These are phyloP conservation scores for Eupithecia tripunctaria DNA, from an alignment of 2,888 invertebrate species.

Conservation along the genomic window DNA sequence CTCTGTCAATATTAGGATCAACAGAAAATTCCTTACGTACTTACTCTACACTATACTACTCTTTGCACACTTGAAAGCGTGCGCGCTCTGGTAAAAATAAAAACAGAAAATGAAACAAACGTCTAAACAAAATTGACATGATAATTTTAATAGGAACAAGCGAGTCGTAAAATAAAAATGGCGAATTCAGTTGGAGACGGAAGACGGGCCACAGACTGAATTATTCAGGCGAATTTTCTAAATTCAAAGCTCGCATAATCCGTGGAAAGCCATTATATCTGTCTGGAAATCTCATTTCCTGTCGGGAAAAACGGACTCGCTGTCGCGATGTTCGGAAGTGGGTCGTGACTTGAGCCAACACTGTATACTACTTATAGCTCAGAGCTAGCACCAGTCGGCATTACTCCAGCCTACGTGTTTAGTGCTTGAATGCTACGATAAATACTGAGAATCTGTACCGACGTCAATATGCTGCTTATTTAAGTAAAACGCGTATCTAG, in stretches of 20 bases:
- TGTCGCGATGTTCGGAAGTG: conserved; percentile 62
- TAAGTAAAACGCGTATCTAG: background rate
- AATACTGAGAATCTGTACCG: background rate
- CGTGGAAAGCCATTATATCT: conserved; percentile 77
- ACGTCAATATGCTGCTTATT: background rate
- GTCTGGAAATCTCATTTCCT: conserved; percentile 81
- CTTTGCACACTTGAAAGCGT: background rate
- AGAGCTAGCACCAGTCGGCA: background rate
- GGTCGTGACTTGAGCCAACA: conserved; percentile 58
- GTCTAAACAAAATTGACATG: conserved; percentile 26
- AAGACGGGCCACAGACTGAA: conserved; percentile 46
- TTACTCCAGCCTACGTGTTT: background rate
- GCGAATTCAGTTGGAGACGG: conserved; percentile 32
- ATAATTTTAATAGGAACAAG: conserved; percentile 31
- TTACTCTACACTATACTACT: background rate
- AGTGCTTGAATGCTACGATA: background rate
- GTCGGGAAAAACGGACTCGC: conserved; percentile 73
- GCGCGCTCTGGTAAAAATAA: background rate
- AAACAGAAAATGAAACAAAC: conserved; percentile 1
- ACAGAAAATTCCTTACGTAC: background rate
- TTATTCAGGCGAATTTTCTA: conserved; percentile 64
- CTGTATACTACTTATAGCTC: conserved; percentile 6
- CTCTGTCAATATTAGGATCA: background rate
- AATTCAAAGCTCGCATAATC: conserved; percentile 72
- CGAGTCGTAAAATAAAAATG: conserved; percentile 37